These are phyloP conservation scores for Eupithecia dodoneata DNA, from an alignment of 2,888 invertebrate species.

Conservation along the genomic window DNA sequence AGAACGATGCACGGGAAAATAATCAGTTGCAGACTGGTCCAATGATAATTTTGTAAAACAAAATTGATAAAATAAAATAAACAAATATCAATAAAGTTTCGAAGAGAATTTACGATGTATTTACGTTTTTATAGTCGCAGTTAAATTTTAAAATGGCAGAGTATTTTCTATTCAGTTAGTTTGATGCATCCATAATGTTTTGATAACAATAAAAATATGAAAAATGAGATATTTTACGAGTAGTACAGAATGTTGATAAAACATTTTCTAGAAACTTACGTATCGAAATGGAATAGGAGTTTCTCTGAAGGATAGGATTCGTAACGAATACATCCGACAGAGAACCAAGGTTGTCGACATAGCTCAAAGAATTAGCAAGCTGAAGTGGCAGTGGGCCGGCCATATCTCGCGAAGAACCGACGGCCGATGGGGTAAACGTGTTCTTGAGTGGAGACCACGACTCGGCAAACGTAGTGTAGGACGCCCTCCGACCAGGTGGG, in stretches of 20 bases:
- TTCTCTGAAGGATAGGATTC: no score
- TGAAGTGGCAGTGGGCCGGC: no score
- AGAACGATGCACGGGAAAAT: neutral
- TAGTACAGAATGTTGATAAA: neutral
- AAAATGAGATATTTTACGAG: neutral
- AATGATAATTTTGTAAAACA: constrained; percentile 4
- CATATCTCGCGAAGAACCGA: no score
- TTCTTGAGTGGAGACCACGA: no score
- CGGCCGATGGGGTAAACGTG: no score
- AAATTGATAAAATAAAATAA: constrained; percentile 11
- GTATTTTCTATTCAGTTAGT: constrained; percentile 9
- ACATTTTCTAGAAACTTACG: neutral
- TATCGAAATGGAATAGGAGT: no score
- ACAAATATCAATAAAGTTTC: constrained; percentile 12
- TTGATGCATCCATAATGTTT: constrained; percentile 3
- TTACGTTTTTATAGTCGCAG: constrained; percentile 7
- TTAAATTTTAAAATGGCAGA: constrained; percentile 13
- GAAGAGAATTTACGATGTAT: constrained; percentile 15
- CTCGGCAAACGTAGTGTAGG: no score
- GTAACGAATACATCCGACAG: no score
- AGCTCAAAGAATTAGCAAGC: no score
- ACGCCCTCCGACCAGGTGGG: no score
- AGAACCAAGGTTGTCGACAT: no score
- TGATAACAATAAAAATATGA: constrained; percentile 8
- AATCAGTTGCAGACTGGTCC: neutral